phyloP scores from a whole-genome alignment of 2,797 vertebrate species.

The Chrysocyon brachyurus region DNA sequence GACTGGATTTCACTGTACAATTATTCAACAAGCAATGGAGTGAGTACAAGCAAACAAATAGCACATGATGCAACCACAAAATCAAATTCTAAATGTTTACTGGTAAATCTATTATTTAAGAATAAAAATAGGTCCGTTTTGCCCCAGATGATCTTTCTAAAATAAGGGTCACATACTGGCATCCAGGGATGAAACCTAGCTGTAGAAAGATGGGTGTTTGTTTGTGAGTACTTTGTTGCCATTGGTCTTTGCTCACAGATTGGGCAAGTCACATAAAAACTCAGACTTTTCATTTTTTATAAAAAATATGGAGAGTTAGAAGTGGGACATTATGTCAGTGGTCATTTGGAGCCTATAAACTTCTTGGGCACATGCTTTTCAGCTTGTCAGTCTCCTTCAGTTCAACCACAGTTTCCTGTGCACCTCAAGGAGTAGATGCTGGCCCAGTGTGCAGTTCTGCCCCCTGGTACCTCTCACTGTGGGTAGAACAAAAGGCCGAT shows the following conservation, averaged over 20 bases:
- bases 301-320: neutral
- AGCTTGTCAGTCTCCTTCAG: rapidly evolving
- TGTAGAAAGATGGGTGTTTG: neutral
- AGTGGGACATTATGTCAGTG: neutral
- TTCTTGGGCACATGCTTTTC: neutral
- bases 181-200: neutral
- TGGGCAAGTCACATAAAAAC: neutral
- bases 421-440: neutral
- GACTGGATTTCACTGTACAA: neutral
- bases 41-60: neutral
- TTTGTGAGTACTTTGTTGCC: neutral
- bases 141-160: neutral
- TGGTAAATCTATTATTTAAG: neutral
- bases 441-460: rapidly evolving
- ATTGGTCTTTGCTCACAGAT: neutral
- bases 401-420: neutral
- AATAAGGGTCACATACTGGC: neutral
- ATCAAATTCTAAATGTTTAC: neutral
- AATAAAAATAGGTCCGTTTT: neutral
- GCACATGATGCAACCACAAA: neutral
- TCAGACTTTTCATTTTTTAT: neutral
- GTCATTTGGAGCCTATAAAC: rapidly evolving
- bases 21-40: neutral
- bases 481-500: neutral
- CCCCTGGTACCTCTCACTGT: neutral